Base-by-base conservation (phyloP, 2,113 vertebrate genomes). In the Cromileptes altivelis region DNA sequence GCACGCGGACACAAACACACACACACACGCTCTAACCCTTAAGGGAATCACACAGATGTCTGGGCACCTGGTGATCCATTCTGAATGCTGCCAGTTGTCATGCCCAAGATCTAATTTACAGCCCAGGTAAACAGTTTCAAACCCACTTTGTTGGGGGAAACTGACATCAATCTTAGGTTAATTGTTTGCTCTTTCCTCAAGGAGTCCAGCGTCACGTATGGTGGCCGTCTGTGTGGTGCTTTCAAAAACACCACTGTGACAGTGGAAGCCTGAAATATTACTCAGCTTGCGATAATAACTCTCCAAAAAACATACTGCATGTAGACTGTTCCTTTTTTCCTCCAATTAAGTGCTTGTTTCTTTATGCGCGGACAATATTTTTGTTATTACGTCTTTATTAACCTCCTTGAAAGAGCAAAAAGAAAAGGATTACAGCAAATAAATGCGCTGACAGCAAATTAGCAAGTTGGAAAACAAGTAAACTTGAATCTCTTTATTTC, bases 31-130 rank as follows among this genome's bases (percentile, higher is more conserved):
- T 70, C 73, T 69, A 85, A 80, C 71, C 91, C 89, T 81, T 56
- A 42, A 85, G 91, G 86, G 87, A 84, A 82, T 89, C 74, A 65
- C 73, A 89, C 92, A 94, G 90, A 91, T 94, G 92, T 89, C 82
- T 80, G 56, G 72, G 83, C 92, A 94, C 92, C 91, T 94, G 93
- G 62, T 90, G 85, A 90, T 86, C 82, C 81, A 88, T 90, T 90
- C 72, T 71, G 86, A 92, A 89, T 76, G 78, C 61, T 88, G 85
- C 85, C 83, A 90, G 84, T 90, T 86, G 88, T 88, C 89, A 90
- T 86, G 78, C 88, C 85, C 75, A 67, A 73, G 84, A 89, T 91
- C 88, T 85, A 68, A 87, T 93, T 93, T 93, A 89, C 75, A 89
- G 81, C 78, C 83, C 69, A 88, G 86, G 88, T 88, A 92, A 93